Conservation (phyloP, 2,888 invertebrate species). For the Chesias legatella region DNA sequence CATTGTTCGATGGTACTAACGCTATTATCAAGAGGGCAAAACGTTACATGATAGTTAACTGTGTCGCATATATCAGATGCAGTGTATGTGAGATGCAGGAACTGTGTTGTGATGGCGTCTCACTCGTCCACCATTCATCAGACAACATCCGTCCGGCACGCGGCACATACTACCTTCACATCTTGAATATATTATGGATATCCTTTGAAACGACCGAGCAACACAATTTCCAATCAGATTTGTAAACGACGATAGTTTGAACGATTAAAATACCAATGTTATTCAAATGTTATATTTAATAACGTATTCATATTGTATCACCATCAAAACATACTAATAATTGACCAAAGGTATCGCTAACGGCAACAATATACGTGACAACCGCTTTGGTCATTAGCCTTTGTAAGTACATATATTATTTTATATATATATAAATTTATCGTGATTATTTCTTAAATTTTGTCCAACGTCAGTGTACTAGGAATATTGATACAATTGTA, state of each 20-base stretch:
- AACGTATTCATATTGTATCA: constrained; percentile 61
- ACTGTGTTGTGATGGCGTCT: constrained; percentile 41
- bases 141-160: constrained; percentile 16
- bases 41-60: constrained; percentile 58
- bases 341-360: constrained; percentile 78
- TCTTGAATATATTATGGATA: constrained; percentile 26
- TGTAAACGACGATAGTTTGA: constrained; percentile 26
- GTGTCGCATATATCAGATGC: constrained; percentile 49
- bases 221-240: constrained; percentile 3
- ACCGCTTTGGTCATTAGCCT: constrained; percentile 70
- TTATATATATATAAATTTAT: constrained; percentile 47
- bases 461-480: constrained; percentile 40
- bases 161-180: constrained; percentile 23
- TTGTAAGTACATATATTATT: constrained; percentile 64
- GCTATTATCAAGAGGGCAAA: constrained; percentile 78
- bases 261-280: constrained; percentile 58
- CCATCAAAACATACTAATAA: constrained; percentile 72
- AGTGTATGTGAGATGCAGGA: constrained; percentile 56
- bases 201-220: constrained; percentile 20
- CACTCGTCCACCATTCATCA: constrained; percentile 9
- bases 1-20: constrained; percentile 74
- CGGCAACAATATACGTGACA: constrained; percentile 65
- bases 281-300: constrained; percentile 53
- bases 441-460: constrained; percentile 46
- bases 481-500: constrained; percentile 46